Evolutionary conservation across 1,140 invertebrate species (phyloP).

Genomic region (fruit fly (Drosophila melanogaster)): Release_6_plus_ISO1_MT NT_033779.5:3763501-3764000

Average conservation of each 20-base stretch:
- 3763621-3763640: neutral
- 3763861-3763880: conserved; percentile 88
- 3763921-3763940: conserved; percentile 65
- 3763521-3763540: conserved; percentile 75
- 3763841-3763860: conserved; percentile 86
- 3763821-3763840: conserved; percentile 75
- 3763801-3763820: conserved; percentile 62
- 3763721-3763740: conserved; percentile 88
- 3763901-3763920: conserved; percentile 59
- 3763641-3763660: conserved; percentile 82
- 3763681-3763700: conserved; percentile 92
- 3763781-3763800: conserved; percentile 41
- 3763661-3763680: conserved; percentile 86
- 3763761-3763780: conserved; percentile 1
- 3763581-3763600: neutral
- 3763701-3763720: conserved; percentile 91
- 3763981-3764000: conserved; percentile 15
- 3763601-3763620: neutral
- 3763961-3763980: conserved; percentile 36
- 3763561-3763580: conserved; percentile 75
- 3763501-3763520: conserved; percentile 35
- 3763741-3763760: conserved; percentile 69
- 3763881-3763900: conserved; percentile 85
- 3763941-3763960: conserved; percentile 33
- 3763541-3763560: conserved; percentile 72